phyloP scores from a whole-genome alignment of 1,140 invertebrate species.

The Eumeta japonica region DNA sequence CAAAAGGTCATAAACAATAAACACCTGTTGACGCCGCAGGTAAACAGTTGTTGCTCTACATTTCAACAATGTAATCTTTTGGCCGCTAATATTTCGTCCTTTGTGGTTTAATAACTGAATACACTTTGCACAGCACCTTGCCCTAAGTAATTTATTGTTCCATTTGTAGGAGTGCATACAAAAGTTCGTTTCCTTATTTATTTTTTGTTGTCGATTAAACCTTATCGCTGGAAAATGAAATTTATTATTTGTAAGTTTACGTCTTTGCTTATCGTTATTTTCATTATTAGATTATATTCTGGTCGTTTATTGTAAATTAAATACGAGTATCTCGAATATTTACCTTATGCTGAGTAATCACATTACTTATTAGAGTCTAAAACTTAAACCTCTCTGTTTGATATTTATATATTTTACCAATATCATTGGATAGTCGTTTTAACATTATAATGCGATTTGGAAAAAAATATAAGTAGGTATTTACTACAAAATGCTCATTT shows the following conservation, averaged over 20 bases:
- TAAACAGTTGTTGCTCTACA: slow-evolving; percentile 52
- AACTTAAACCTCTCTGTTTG: no score
- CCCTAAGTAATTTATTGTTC: slow-evolving; percentile 49
- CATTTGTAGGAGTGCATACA: slow-evolving; percentile 42
- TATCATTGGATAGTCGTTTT: no score
- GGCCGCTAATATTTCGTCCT: slow-evolving; percentile 40
- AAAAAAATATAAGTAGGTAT: no score
- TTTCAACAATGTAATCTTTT: slow-evolving; percentile 33
- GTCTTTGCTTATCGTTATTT: no score
- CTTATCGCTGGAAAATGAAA: slow-evolving; percentile 38
- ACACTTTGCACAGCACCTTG: slow-evolving; percentile 45
- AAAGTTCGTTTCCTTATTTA: slow-evolving; percentile 52
- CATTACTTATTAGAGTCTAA: no score
- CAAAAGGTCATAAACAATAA: slow-evolving; percentile 27
- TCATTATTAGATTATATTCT: no score
- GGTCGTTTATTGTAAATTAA: no score
- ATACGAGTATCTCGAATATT: no score
- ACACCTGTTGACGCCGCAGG: slow-evolving; percentile 43
- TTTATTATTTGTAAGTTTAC: slow-evolving; percentile 23
- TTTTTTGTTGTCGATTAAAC: slow-evolving; percentile 39
- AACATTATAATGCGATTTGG: no score
- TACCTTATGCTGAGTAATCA: no score
- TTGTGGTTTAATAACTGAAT: slow-evolving; percentile 40
- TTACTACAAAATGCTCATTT: no score
- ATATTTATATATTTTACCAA: no score